phyloP scores from a whole-genome alignment of 2,888 invertebrate species.

The Onchidella celtica region DNA sequence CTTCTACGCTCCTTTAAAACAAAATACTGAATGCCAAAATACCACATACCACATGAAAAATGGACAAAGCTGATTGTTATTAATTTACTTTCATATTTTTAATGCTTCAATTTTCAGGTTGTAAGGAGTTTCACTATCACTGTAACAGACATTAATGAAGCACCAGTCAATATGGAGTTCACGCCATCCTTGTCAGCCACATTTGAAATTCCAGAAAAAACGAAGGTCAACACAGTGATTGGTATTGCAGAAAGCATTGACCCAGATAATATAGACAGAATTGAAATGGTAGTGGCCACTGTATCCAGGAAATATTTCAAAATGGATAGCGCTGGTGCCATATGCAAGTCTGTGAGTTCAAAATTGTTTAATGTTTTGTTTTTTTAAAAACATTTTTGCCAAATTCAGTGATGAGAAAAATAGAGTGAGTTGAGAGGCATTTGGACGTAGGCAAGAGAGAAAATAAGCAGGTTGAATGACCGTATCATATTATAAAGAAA shows the following conservation, averaged over 20 bases:
- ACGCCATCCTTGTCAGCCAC: slow-evolving; percentile 19
- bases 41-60: too few species aligned
- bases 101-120: too few species aligned
- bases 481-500: too few species aligned
- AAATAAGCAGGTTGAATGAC: too few species aligned
- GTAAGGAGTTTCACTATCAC: slow-evolving; percentile 55
- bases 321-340: slow-evolving; percentile 41
- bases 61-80: too few species aligned
- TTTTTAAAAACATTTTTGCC: not conserved
- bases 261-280: slow-evolving; percentile 56
- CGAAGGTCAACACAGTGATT: slow-evolving; percentile 50
- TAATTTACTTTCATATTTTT: too few species aligned
- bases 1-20: too few species aligned
- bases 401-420: too few species aligned
- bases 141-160: slow-evolving; percentile 62
- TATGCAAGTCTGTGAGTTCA: slow-evolving; percentile 29
- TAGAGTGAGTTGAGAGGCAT: too few species aligned
- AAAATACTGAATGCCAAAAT: too few species aligned
- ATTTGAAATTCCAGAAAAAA: slow-evolving; percentile 56
- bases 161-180: slow-evolving; percentile 50
- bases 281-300: slow-evolving; percentile 42
- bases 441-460: too few species aligned
- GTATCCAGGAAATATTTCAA: slow-evolving; percentile 46
- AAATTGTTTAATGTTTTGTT: not conserved
- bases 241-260: slow-evolving; percentile 54